A percentile compares a stretch with the other conserved stretches of the same genome.
phyloP scores from a whole-genome alignment of 2,797 vertebrate genomes.

The Glyptemys insculpta region DNA sequence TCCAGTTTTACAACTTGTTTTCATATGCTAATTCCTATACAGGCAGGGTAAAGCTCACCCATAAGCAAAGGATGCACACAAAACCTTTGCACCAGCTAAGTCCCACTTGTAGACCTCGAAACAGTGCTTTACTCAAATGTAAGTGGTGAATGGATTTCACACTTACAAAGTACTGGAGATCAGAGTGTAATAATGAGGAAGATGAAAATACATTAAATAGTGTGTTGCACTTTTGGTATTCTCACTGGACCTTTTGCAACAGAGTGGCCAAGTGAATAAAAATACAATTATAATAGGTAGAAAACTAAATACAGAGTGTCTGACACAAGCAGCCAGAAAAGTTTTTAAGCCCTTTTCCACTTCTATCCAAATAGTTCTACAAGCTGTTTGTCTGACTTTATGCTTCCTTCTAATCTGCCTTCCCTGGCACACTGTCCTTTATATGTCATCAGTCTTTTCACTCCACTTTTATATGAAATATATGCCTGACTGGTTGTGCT shows the following conservation, averaged over 20 bases:
- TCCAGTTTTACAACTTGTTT: neutral
- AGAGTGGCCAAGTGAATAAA: neutral
- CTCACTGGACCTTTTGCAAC: neutral
- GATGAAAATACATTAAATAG: neutral
- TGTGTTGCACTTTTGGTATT: neutral
- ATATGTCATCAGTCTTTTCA: neutral
- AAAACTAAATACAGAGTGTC: neutral
- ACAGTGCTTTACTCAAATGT: neutral
- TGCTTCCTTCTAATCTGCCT: neutral
- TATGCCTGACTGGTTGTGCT: neutral
- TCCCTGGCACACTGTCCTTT: neutral
- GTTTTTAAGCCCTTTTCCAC: neutral
- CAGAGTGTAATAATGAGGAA: neutral
- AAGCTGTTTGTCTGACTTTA: neutral
- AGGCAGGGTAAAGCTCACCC: neutral
- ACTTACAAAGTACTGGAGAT: neutral
- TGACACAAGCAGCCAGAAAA: constrained; percentile 26
- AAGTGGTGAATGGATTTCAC: neutral
- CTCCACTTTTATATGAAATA: neutral
- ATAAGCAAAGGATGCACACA: neutral
- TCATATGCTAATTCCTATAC: neutral
- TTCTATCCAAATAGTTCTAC: neutral
- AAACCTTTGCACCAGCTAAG: neutral
- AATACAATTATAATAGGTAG: neutral
- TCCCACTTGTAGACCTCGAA: neutral